A percentile compares a stretch with the other conserved stretches of the same genome.
Evolutionary conservation across 2,888 invertebrate species (phyloP).

Genomic region (Chloroclysta siterata): DNA sequence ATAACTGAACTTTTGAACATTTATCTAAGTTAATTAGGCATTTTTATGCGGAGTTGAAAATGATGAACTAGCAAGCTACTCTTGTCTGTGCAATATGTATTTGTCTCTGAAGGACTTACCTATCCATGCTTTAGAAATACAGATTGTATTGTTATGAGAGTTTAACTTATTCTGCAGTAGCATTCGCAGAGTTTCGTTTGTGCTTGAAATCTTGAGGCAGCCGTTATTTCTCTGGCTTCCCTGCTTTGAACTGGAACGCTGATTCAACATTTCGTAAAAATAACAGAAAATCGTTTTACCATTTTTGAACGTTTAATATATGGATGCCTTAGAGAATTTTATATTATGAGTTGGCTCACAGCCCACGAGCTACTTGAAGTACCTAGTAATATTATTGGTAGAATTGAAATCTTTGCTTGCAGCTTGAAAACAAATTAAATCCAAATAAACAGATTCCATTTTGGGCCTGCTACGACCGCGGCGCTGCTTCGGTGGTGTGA

Average conservation of each 20-base stretch:
- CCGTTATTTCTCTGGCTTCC: slow-evolving; percentile 21
- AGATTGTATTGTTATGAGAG: slow-evolving; percentile 25
- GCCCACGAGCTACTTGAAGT: neutral
- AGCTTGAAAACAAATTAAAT: no score
- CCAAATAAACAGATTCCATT: neutral
- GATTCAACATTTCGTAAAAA: slow-evolving; percentile 23
- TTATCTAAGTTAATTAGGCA: slow-evolving; percentile 28
- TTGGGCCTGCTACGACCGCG: neutral
- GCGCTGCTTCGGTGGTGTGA: neutral
- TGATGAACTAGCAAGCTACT: slow-evolving; percentile 5
- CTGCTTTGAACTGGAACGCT: slow-evolving; percentile 16
- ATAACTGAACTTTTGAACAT: slow-evolving; percentile 27
- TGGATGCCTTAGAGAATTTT: neutral
- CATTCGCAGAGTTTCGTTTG: slow-evolving; percentile 18
- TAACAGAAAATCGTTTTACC: slow-evolving; percentile 7
- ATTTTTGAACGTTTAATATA: neutral
- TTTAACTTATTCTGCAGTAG: slow-evolving; percentile 19
- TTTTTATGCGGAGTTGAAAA: slow-evolving; percentile 20
- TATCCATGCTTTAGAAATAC: slow-evolving; percentile 6
- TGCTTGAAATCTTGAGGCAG: slow-evolving; percentile 19
- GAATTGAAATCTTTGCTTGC: no score
- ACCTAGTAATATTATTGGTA: neutral
- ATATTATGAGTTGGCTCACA: neutral
- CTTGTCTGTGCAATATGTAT: neutral
- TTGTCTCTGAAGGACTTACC: neutral